phyloP scores from a whole-genome alignment of 2,113 vertebrate species.

The Morone chrysops region DNA sequence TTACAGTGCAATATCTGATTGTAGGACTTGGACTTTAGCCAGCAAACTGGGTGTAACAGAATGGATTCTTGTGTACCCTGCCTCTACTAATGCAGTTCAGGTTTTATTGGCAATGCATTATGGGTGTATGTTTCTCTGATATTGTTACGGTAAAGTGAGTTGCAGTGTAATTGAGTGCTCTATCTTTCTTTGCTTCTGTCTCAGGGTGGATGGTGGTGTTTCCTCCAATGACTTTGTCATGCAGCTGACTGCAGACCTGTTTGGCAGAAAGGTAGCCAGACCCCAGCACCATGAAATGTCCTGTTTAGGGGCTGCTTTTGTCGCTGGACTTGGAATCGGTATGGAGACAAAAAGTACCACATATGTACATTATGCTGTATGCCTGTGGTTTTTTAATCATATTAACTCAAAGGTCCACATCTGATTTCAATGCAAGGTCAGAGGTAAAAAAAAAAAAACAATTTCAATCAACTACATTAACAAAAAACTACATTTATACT shows the following conservation, averaged over 20 bases:
- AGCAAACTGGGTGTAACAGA: conserved; percentile 24
- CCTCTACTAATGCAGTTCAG: conserved; percentile 36
- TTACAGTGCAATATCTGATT: conserved; percentile 27
- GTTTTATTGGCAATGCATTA: conserved; percentile 59
- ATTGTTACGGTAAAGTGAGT: conserved; percentile 39
- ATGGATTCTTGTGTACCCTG: neutral
- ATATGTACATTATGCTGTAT: neutral
- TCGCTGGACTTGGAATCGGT: conserved; percentile 94
- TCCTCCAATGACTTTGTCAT: conserved; percentile 94
- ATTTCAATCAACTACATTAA: no score
- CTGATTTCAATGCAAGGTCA: no score
- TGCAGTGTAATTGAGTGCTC: conserved; percentile 25
- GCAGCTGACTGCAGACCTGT: conserved; percentile 96
- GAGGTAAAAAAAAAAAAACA: no score
- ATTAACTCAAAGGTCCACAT: no score
- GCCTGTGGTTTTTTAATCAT: neutral
- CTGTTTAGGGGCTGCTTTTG: conserved; percentile 93
- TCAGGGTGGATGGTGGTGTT: conserved; percentile 94
- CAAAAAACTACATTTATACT: no score
- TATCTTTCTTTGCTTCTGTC: neutral
- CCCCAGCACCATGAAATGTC: conserved; percentile 90
- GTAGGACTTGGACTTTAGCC: conserved; percentile 28
- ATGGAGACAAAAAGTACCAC: conserved; percentile 49
- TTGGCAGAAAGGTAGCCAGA: conserved; percentile 87
- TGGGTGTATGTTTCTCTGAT: conserved; percentile 43